phyloP scores from a whole-genome alignment of 2,888 invertebrate species.

The Tipula vernalis region DNA sequence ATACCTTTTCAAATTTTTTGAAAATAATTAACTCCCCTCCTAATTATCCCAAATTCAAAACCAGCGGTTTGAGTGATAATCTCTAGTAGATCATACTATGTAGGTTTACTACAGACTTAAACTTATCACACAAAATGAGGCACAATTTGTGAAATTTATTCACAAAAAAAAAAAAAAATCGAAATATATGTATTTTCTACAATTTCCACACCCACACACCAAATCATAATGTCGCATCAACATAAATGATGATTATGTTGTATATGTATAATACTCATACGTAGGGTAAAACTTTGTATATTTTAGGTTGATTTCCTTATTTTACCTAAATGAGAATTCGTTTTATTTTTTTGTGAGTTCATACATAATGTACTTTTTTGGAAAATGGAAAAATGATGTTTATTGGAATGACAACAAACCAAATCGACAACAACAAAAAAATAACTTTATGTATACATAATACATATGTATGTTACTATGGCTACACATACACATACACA shows the following conservation, averaged over 20 bases:
- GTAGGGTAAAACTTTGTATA: background rate
- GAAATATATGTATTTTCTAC: background rate
- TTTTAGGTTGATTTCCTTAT: background rate
- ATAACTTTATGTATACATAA: background rate
- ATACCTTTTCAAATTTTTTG: too few species aligned
- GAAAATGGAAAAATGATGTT: constrained; percentile 4
- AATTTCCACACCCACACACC: background rate
- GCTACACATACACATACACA: background rate
- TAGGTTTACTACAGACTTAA: too few species aligned
- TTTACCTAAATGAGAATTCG: background rate
- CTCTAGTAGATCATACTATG: too few species aligned
- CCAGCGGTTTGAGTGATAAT: too few species aligned
- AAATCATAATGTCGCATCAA: background rate
- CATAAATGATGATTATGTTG: background rate
- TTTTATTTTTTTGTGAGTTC: background rate
- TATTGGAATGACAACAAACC: constrained; percentile 4
- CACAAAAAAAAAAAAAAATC: background rate
- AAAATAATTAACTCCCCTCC: too few species aligned
- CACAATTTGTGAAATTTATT: background rate
- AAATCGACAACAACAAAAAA: background rate
- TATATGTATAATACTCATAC: background rate
- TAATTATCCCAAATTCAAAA: too few species aligned
- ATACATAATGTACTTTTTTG: background rate
- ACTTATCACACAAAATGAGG: too few species aligned
- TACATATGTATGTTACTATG: background rate